Conservation (phyloP, 2,888 invertebrate species). For the Stenodera caucasica region DNA sequence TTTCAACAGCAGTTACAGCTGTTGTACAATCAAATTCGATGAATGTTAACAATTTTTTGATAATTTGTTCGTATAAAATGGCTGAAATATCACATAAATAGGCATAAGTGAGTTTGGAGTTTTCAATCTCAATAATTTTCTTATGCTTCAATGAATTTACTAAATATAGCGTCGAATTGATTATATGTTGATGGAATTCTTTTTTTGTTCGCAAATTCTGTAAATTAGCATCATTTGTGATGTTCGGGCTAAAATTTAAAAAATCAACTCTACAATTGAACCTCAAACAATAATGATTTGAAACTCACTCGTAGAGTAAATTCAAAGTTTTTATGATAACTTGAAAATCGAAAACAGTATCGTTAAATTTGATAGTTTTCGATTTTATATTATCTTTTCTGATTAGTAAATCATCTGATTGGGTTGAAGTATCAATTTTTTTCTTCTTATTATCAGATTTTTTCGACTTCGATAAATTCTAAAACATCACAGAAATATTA, state of each 20-base stretch:
- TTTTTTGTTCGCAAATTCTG: conserved; percentile 56
- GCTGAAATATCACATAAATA: conserved; percentile 51
- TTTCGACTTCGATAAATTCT: conserved; percentile 55
- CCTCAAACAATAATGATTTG: no score
- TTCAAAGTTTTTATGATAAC: conserved; percentile 54
- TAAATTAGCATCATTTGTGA: neutral
- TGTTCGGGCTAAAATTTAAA: conserved; percentile 43
- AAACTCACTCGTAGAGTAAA: conserved; percentile 56
- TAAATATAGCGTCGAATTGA: conserved; percentile 55
- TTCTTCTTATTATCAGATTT: conserved; percentile 54
- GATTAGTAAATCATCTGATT: conserved; percentile 47
- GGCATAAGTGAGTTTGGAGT: conserved; percentile 44
- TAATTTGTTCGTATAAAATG: conserved; percentile 54
- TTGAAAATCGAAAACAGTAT: conserved; percentile 57
- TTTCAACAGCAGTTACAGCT: conserved; percentile 61
- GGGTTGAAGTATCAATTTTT: conserved; percentile 42
- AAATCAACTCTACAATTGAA: neutral
- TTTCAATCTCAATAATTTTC: conserved; percentile 46
- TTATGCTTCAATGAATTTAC: conserved; percentile 51
- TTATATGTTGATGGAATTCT: conserved; percentile 63
- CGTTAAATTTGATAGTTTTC: conserved; percentile 50
- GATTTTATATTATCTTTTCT: conserved; percentile 31
- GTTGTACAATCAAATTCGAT: conserved; percentile 62
- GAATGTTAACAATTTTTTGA: conserved; percentile 59
- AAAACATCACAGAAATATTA: conserved; percentile 24